Percentiles rank a stretch among this genome's conserved stretches.
phyloP scores from a whole-genome alignment of 2,888 invertebrate genomes.

The Orthonevra nobilis region DNA sequence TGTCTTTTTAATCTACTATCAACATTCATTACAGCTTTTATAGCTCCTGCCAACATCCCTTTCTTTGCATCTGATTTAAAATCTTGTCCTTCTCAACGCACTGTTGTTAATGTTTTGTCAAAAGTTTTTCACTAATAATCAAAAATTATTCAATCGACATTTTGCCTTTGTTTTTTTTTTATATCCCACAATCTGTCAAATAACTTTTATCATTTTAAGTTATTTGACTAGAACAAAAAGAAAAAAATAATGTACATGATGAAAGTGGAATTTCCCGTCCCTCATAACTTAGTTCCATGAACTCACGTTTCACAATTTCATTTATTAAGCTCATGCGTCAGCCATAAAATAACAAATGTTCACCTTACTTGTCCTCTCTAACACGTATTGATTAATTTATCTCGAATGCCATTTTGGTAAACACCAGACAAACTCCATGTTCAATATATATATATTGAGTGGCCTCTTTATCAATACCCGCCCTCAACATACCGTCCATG shows the following conservation, averaged over 20 bases:
- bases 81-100: no score
- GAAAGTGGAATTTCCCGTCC: conserved; percentile 33
- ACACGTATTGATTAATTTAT: conserved; percentile 30
- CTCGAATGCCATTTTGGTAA: conserved; percentile 42
- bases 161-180: no score
- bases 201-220: no score
- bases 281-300: conserved; percentile 20
- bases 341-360: not conserved
- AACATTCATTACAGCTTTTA: no score
- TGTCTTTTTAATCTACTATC: no score
- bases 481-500: not conserved
- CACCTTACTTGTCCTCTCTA: not conserved
- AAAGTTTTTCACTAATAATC: no score
- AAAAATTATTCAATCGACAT: no score
- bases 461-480: not conserved
- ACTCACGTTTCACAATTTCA: conserved; percentile 30
- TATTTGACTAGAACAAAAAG: not conserved
- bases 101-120: no score
- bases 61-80: no score
- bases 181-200: no score
- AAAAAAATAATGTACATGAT: conserved; percentile 2
- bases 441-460: conserved; percentile 16
- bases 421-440: no score
- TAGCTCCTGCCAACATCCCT: no score
- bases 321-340: conserved; percentile 26